Evolutionary conservation across 2,113 vertebrate genomes (phyloP), one percentile per base, ranked within the genome.

Genomic region (Monarcha castaneiventris): DNA sequence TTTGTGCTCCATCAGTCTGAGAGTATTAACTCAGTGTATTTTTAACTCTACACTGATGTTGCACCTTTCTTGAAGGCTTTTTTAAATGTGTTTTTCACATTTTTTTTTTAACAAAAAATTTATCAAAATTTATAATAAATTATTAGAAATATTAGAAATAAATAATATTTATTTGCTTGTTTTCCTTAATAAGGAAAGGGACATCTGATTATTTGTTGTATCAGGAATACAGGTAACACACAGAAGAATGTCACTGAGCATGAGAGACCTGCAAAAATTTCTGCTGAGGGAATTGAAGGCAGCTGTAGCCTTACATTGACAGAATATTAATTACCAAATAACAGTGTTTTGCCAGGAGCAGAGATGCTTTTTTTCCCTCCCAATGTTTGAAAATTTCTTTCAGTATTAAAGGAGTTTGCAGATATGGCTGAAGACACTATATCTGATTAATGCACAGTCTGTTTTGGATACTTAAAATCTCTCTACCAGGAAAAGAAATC

Each of bases 181-280:
- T 90, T 91, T 89, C 8, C 14, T 78, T 81, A 93, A 72, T 85
- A 67, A 93, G 20, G 29, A 89, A 59, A 76, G 35, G 55, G 41
- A 69, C 16, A 64, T 59, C 27, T 71, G 79, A 71, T 93, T 90
- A 82, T 93, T 97, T 94, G 72, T 76, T 87, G 71, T 94, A 84
- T 94, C 90, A 95, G 63, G 85, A 96, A 93, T 73, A 93, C 0
- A 3, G 52, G 52, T 94, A 63, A 74, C 67, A 11, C 16, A 37
- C n/a, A 67, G 59, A 84, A 68, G 23, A 71, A 2, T n/a, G 48
- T 30, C 21, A 59, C 10, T 55, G 16, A 59, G 27, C 43, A 27
- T 41, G 32, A 86, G 37, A 89, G 23, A 68, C 33, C 7, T 92
- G 37, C 19, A 58, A 58, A 74, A 9, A 46, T 63, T 76, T 68